Evolutionary conservation across 2,113 vertebrate species (phyloP).

Genomic region (Dasypus novemcinctus): DNA sequence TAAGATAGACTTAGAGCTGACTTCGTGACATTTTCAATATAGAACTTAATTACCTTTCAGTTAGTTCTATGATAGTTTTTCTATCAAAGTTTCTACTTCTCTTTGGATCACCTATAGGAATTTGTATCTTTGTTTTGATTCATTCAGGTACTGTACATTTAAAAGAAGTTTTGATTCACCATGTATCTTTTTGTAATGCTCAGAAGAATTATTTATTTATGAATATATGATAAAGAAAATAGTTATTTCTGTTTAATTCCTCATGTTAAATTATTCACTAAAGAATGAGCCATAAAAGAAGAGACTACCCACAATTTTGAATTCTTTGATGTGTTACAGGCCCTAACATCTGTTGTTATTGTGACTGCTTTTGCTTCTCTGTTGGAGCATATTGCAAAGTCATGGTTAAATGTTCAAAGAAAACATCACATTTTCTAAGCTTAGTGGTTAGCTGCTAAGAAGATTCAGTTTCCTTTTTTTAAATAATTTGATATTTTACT

Average conservation of each 20-base stretch:
- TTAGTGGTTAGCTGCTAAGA: not conserved
- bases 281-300: not conserved
- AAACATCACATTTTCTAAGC: conserved; percentile 3
- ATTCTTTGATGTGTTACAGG: not conserved
- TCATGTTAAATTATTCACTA: not conserved
- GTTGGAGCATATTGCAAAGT: not conserved
- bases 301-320: not conserved
- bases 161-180: not conserved
- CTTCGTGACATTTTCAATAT: not conserved
- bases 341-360: not conserved
- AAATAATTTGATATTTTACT: conserved; percentile 47
- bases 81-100: not conserved
- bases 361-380: not conserved
- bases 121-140: not conserved
- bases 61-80: not conserved
- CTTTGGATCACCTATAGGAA: not conserved
- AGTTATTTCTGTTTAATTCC: not conserved
- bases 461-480: not conserved
- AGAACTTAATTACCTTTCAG: not conserved
- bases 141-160: not conserved
- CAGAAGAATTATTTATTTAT: not conserved
- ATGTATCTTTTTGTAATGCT: not conserved
- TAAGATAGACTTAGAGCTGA: not conserved
- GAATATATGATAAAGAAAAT: not conserved
- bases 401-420: not conserved